These are phyloP conservation scores for Tupaia tana DNA, from an alignment of 2,113 vertebrate species.

Conservation along the genomic window DNA sequence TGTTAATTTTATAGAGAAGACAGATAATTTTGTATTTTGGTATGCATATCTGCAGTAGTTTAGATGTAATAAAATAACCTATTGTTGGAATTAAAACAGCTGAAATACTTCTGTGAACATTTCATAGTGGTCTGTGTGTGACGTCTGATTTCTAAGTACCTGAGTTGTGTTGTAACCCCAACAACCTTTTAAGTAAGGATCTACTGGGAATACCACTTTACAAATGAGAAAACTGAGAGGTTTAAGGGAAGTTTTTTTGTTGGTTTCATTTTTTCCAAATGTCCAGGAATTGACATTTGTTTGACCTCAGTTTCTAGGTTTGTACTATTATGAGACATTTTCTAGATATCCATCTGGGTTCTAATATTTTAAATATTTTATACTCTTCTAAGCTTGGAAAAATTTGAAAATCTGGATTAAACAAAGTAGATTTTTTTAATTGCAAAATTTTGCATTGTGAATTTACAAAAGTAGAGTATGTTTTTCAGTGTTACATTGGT, in stretches of 20 bases:
- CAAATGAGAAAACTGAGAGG: neutral
- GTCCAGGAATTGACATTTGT: neutral
- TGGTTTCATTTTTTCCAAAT: neutral
- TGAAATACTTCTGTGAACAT: neutral
- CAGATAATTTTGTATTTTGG: neutral
- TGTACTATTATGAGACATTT: neutral
- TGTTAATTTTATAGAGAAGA: neutral
- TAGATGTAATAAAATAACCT: slow-evolving; percentile 11
- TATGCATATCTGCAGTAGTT: neutral
- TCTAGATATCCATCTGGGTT: neutral
- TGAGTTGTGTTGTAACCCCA: neutral
- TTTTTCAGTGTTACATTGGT: neutral
- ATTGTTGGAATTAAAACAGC: neutral
- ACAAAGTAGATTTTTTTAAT: neutral
- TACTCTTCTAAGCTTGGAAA: neutral
- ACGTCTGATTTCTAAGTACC: neutral
- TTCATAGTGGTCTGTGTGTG: neutral
- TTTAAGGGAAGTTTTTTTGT: neutral
- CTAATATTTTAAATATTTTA: neutral
- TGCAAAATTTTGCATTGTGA: neutral
- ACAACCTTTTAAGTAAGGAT: neutral
- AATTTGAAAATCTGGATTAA: neutral
- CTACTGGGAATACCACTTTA: neutral
- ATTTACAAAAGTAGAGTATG: neutral
- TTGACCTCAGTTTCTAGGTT: neutral